Percentiles rank a stretch among this genome's conserved stretches.
Evolutionary conservation across 2,888 invertebrate genomes (phyloP).

Genomic region (Serrognathus titanus): DNA sequence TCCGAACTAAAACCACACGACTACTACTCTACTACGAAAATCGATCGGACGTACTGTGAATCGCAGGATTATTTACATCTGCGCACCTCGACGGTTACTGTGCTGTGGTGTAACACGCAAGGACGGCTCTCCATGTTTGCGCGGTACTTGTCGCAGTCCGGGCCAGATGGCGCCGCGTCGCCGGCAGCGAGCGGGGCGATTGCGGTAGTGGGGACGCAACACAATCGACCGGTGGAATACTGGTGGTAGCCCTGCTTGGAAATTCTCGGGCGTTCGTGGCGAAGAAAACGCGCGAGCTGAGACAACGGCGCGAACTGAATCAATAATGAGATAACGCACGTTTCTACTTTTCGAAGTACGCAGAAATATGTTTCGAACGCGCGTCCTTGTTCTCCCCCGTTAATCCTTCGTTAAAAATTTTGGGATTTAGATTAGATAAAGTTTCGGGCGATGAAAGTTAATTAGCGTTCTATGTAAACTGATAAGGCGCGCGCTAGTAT

Average conservation of each 20-base stretch:
- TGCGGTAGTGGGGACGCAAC: slow-evolving; percentile 22
- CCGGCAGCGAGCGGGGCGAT: slow-evolving; percentile 8
- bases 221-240: slow-evolving; percentile 28
- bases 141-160: slow-evolving; percentile 20
- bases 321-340: slow-evolving; percentile 23
- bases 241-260: slow-evolving; percentile 11
- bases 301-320: slow-evolving; percentile 21
- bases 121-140: slow-evolving; percentile 18
- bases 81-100: slow-evolving; percentile 23
- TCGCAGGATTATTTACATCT: slow-evolving; percentile 17
- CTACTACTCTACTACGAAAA: slow-evolving; percentile 3
- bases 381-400: no score
- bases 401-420: not conserved
- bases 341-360: not conserved
- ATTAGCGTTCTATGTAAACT: no score
- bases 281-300: slow-evolving; percentile 6
- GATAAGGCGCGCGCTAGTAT: no score
- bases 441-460: no score
- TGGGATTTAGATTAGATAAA: no score
- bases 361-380: not conserved
- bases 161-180: slow-evolving; percentile 39
- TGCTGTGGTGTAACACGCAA: slow-evolving; percentile 20
- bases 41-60: slow-evolving; percentile 10
- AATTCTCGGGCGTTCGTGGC: slow-evolving; percentile 1
- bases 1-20: not conserved